Evolutionary conservation across 2,888 invertebrate species (phyloP).

Genomic region (Cheilosia pagana): DNA sequence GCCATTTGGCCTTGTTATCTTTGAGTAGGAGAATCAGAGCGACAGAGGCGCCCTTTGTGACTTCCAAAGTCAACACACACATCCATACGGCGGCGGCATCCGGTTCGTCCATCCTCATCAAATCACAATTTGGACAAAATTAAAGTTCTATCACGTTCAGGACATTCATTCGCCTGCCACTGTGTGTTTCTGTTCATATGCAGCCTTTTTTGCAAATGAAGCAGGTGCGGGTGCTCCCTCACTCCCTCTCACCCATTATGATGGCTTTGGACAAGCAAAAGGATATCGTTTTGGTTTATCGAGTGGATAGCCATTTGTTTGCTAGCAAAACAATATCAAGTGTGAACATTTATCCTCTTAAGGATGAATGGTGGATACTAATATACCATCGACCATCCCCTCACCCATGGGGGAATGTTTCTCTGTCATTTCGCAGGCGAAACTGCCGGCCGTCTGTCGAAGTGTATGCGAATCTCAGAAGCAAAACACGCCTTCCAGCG

Average conservation of each 20-base stretch:
- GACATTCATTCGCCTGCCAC: conserved; percentile 50
- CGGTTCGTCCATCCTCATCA: conserved; percentile 63
- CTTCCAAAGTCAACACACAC: conserved; percentile 19
- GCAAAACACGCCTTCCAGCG: conserved; percentile 28
- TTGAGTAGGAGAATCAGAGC: not conserved
- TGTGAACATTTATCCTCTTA: conserved; percentile 65
- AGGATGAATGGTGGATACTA: conserved; percentile 18
- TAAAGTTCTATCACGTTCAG: conserved; percentile 77
- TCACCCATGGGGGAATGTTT: no score
- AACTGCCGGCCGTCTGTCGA: not conserved
- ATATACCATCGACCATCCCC: no score
- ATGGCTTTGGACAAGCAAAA: conserved; percentile 22
- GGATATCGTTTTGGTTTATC: conserved; percentile 43
- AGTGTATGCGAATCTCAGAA: conserved; percentile 33
- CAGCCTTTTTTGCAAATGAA: not conserved
- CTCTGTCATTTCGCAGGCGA: conserved; percentile 27
- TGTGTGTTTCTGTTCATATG: conserved; percentile 7
- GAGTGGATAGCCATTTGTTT: conserved; percentile 64
- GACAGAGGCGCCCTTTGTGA: not conserved
- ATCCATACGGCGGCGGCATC: conserved; percentile 9
- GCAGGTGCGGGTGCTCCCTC: conserved; percentile 24
- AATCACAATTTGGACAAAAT: conserved; percentile 73
- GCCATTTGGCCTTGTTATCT: conserved; percentile 17
- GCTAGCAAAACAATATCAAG: conserved; percentile 70
- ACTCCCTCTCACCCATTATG: not conserved